phyloP scores from a whole-genome alignment of 2,113 vertebrate species.

The Sinocyclocheilus rhinocerous region DNA sequence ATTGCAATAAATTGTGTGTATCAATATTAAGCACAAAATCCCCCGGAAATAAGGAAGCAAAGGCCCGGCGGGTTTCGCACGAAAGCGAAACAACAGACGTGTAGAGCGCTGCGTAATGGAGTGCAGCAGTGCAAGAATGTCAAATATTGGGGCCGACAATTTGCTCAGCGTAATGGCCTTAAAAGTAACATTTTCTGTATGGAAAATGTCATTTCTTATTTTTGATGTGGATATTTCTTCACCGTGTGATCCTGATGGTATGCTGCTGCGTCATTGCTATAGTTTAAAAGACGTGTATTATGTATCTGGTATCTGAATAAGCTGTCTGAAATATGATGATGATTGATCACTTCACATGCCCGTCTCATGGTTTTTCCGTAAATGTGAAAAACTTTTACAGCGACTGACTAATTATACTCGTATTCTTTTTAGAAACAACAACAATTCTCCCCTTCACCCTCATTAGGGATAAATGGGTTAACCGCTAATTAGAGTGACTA shows the following conservation, averaged over 20 bases:
- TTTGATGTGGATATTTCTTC: not conserved
- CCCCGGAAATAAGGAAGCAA: too few relatives aligned
- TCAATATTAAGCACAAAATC: not conserved
- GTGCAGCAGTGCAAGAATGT: too few relatives aligned
- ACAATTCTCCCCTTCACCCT: not conserved
- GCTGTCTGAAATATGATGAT: slow-evolving; percentile 1
- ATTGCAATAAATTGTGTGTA: not conserved
- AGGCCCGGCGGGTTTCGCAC: too few relatives aligned
- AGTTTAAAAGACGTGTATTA: not conserved
- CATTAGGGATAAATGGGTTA: not conserved
- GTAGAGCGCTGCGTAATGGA: too few relatives aligned
- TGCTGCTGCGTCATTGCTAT: not conserved
- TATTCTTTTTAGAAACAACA: not conserved
- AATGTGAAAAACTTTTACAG: not conserved
- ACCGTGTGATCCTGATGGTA: not conserved
- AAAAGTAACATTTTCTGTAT: not conserved
- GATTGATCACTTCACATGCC: not conserved
- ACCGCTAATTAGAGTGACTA: not conserved
- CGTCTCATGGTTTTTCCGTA: not conserved
- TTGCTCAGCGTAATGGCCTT: not conserved
- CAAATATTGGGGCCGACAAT: too few relatives aligned
- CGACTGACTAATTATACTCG: not conserved
- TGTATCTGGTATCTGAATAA: not conserved
- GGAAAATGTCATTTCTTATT: not conserved
- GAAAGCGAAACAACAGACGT: too few relatives aligned